Evolutionary conservation across 2,888 invertebrate genomes (phyloP).

Genomic region (Apotomis capreana): DNA sequence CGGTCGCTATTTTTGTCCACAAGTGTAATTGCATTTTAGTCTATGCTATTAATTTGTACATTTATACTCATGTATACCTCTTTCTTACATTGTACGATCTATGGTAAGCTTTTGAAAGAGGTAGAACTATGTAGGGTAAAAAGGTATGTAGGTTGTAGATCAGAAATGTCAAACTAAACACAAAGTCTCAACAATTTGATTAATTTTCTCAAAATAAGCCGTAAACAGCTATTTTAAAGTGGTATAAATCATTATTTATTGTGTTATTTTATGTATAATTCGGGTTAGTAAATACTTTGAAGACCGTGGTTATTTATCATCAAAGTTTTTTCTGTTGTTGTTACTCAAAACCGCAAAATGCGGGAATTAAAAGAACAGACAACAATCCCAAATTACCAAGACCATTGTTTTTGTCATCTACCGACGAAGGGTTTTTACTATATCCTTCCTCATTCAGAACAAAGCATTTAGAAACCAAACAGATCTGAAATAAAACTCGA

Average conservation of each 20-base stretch:
- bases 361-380: conserved; percentile 8
- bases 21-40: conserved; percentile 26
- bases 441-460: conserved; percentile 24
- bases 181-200: conserved; percentile 1
- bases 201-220: not conserved
- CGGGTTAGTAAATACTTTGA: not conserved
- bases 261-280: conserved; percentile 9
- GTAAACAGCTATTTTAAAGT: too few species aligned
- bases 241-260: not conserved
- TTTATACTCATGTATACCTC: conserved; percentile 1
- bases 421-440: not conserved
- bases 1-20: conserved; percentile 26
- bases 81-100: not conserved
- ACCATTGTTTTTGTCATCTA: conserved; percentile 6
- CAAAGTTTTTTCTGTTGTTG: not conserved
- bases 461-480: conserved; percentile 40
- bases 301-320: not conserved
- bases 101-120: not conserved
- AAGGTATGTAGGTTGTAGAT: too few species aligned
- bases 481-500: conserved; percentile 25
- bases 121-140: not conserved
- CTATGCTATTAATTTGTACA: conserved; percentile 11
- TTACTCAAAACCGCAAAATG: conserved; percentile 1
- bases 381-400: not conserved
- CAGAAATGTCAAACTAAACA: conserved; percentile 26